Base-by-base conservation (phyloP, 1,140 invertebrate genomes). In the Harpegnathos saltator region DNA sequence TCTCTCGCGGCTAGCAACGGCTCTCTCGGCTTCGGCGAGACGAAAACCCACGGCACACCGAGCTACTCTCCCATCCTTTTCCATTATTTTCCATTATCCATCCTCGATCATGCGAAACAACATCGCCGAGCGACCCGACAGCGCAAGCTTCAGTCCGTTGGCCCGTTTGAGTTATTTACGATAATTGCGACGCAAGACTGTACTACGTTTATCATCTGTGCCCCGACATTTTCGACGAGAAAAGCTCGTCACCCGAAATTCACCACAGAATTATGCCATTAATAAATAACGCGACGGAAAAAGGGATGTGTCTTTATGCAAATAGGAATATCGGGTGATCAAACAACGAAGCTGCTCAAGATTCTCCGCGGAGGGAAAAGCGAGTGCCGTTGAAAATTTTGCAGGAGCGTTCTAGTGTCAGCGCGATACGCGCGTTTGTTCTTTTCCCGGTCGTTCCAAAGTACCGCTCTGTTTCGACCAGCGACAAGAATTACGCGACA, bases 21-120 rank as follows among this genome's bases (percentile, higher is more conserved):
- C 44, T 14, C 50, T 14, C 50, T 48, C 29, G 15, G 26, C 48
- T 11, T 11, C 24, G 38, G 22, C 4, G 19, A 52, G 26, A 77
- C 14, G 9, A 66, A n/a, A n/a, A n/a, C n/a, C n/a, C n/a, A n/a
- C n/a, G n/a, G n/a, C n/a, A n/a, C n/a, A n/a, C n/a, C n/a, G n/a
- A n/a, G n/a, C n/a, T n/a, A n/a, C n/a, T 24, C 14, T 17, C 33
- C 2, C 3, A 17, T 48, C 69, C 58, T 68, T 77, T 77, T 66
- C 24, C 17, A 50, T 73, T 26, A 29, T 11, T 44, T 15, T 4
- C 54, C 0, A 24, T 24, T 44, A 61, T 44, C 17, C 12, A 61
- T 74, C 19, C 61, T 44, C 5, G 44, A 26, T 14, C 1, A 24
- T 19, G 17, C 5, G 9, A 73, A 24, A 15, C 19, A 44, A 26